Base-by-base conservation (phyloP, 2,113 vertebrate genomes). In the Circaetus gallicus region DNA sequence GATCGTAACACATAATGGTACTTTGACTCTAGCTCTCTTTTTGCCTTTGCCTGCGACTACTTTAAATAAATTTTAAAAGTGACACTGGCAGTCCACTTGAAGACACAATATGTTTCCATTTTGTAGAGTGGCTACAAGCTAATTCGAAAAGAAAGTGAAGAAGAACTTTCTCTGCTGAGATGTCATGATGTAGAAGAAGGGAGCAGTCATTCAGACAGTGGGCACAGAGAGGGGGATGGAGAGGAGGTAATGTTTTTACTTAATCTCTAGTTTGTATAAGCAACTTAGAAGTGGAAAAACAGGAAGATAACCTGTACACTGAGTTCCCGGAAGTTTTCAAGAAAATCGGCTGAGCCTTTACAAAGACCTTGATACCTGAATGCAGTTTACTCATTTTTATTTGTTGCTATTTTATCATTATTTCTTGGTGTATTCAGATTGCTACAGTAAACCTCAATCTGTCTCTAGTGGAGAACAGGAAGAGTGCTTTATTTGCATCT, bases 121-220 rank as follows among this genome's bases (percentile, higher is more conserved):
- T 89, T 78, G 50, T 88, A 99, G 99, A 95, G 99, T 94, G 99
- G 99, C 25, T 99, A 99, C 94, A 99, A 99, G 32, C 98, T 99
- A 4, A 97, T 99, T 38, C 98, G 99, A 32, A 98, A 98, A 22
- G 98, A 98, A 86, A 99, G 99, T 4, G 99, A 99, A 62, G 99
- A 99, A 65, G 99, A 99, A 19, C 95, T 99, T 45, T 99, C 97
- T 83, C 95, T 99, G 40, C 95, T 99, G 98, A 98, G 98, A 3
- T 89, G 96, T 90, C 98, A 99, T 19, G 99, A 99, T 80, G 88
- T 99, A 25, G 99, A 99, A 81, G 99, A 99, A 92, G 99, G 99
- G 36, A 93, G 17, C 87, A 97, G 62, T 93, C 98, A 97, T 50
- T 90, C 95, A 67, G 98, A 99, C 18, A 97, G 97, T 8, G 92